A percentile compares a stretch with the other conserved stretches of the same genome.
Conservation (phyloP, 2,888 invertebrate genomes). For the Acleris literana region DNA sequence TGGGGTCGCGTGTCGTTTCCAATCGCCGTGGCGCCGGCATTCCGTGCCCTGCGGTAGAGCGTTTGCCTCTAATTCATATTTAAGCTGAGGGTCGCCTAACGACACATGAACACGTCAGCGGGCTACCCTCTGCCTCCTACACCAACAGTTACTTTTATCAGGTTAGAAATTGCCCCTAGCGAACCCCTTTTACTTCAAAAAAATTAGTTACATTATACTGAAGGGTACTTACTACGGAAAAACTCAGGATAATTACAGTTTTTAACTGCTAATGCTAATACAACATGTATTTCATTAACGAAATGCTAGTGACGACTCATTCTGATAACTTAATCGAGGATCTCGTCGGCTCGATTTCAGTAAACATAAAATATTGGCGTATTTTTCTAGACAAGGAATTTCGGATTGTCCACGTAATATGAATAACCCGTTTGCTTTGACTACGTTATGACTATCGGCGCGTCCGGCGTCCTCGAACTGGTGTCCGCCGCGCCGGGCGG, state of each 20-base stretch:
- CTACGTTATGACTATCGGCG: too few relatives aligned
- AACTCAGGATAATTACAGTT: too few relatives aligned
- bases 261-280: too few relatives aligned
- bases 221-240: too few relatives aligned
- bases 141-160: neutral
- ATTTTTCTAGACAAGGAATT: neutral
- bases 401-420: conserved; percentile 10
- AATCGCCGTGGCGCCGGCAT: neutral
- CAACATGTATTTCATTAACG: too few relatives aligned
- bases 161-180: too few relatives aligned
- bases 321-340: too few relatives aligned
- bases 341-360: neutral
- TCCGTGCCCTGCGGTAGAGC: neutral
- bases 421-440: conserved; percentile 7
- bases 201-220: too few relatives aligned
- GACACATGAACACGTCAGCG: conserved; percentile 24
- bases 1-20: conserved; percentile 29
- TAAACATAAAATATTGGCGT: neutral
- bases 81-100: conserved; percentile 22
- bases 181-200: too few relatives aligned
- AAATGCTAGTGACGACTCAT: too few relatives aligned
- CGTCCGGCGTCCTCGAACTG: neutral
- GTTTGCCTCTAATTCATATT: conserved; percentile 31
- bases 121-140: neutral
- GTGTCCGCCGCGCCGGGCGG: too few relatives aligned